These are phyloP conservation scores for Glyptemys insculpta DNA, from an alignment of 2,797 vertebrate genomes.

Conservation along the genomic window DNA sequence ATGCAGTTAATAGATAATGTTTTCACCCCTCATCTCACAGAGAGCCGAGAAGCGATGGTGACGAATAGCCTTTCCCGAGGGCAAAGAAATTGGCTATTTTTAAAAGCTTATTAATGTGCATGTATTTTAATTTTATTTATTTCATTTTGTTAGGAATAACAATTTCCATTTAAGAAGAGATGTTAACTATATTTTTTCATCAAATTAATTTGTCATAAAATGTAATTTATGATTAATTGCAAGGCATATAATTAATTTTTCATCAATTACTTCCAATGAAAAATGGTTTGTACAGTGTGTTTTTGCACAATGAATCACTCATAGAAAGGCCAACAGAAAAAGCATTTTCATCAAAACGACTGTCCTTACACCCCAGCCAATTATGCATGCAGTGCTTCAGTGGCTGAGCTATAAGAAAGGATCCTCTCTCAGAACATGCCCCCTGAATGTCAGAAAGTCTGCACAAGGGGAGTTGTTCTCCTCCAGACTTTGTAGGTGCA, in stretches of 20 bases:
- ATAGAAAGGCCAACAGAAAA: neutral
- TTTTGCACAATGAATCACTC: neutral
- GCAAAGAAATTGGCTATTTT: fast-evolving
- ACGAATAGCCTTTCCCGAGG: neutral
- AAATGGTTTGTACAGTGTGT: neutral
- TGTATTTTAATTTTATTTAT: neutral
- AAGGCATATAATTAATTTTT: neutral
- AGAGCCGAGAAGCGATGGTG: neutral
- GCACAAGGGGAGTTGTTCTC: neutral
- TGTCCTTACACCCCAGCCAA: neutral
- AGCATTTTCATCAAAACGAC: neutral
- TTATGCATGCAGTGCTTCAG: neutral
- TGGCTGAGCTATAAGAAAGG: neutral
- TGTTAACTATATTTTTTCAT: neutral
- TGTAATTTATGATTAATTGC: neutral
- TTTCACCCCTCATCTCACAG: too few relatives aligned
- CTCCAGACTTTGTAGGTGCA: neutral
- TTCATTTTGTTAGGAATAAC: neutral
- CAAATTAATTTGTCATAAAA: neutral
- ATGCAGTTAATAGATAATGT: neutral
- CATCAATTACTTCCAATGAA: neutral
- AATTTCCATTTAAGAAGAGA: neutral
- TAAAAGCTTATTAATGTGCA: neutral
- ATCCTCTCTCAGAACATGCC: neutral
- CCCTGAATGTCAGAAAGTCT: neutral